These are phyloP conservation scores for Crepidodera aurea DNA, from an alignment of 2,888 invertebrate species.

Conservation along the genomic window DNA sequence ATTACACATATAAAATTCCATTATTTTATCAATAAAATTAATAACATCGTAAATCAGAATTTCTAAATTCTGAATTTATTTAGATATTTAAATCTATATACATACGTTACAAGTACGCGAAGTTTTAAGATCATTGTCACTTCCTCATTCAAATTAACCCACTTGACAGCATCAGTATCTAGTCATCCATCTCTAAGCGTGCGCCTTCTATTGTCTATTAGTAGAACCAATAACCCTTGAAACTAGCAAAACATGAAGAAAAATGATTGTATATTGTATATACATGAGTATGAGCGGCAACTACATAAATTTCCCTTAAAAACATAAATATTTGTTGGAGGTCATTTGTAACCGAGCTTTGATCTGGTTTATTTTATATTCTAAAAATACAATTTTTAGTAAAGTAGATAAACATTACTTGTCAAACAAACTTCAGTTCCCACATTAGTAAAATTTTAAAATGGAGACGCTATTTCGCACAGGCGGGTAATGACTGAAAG, in stretches of 20 bases:
- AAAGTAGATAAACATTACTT: constrained; percentile 38
- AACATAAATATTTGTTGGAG: constrained; percentile 42
- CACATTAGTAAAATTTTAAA: constrained; percentile 19
- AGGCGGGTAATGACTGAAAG: neutral
- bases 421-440: constrained; percentile 37
- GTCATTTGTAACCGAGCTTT: constrained; percentile 36
- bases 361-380: constrained; percentile 41
- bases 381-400: constrained; percentile 42
- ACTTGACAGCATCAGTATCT: neutral
- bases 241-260: constrained; percentile 38
- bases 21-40: too few relatives aligned
- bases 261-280: constrained; percentile 38
- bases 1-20: too few relatives aligned
- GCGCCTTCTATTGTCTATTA: constrained; percentile 20
- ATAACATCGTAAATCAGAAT: too few relatives aligned
- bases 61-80: too few relatives aligned
- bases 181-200: neutral
- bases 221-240: constrained; percentile 26
- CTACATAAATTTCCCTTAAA: constrained; percentile 37
- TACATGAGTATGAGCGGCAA: constrained; percentile 22
- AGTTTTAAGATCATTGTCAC: too few relatives aligned
- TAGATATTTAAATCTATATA: too few relatives aligned
- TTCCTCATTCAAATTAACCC: too few relatives aligned
- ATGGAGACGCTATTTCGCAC: constrained; percentile 6
- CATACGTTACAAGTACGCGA: too few relatives aligned